phyloP scores from a whole-genome alignment of 2,113 vertebrate species.

The Chroicocephalus ridibundus region DNA sequence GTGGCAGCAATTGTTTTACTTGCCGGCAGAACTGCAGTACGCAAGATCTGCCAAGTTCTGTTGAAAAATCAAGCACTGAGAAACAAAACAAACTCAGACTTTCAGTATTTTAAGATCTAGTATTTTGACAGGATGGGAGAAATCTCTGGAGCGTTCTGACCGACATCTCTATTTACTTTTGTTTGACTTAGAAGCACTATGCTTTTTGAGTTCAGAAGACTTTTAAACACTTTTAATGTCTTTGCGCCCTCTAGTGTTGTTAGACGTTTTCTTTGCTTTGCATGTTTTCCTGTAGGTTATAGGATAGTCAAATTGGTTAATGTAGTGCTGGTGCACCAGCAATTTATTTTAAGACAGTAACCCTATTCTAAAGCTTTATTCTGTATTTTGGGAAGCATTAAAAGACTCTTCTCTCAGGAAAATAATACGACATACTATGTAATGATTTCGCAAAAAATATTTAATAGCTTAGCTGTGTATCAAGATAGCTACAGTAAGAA shows the following conservation, averaged over 20 bases:
- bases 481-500: background rate
- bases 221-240: background rate
- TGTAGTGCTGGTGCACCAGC: background rate
- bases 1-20: background rate
- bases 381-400: background rate
- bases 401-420: background rate
- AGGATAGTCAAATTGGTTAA: background rate
- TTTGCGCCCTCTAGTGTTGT: constrained; percentile 26
- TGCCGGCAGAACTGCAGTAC: background rate
- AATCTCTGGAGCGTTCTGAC: background rate
- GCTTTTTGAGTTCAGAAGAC: background rate
- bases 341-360: background rate
- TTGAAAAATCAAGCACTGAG: background rate
- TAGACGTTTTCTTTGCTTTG: background rate
- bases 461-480: background rate
- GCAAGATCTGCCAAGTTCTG: background rate
- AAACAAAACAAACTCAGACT: background rate
- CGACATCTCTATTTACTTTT: background rate
- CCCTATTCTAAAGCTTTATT: background rate
- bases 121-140: background rate
- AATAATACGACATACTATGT: background rate
- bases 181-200: background rate
- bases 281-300: background rate
- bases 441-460: background rate
- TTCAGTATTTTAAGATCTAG: background rate